These are phyloP conservation scores for Zoroaster sp. DNA, from an alignment of 53 echinoderm and acorn worm species.

Conservation along the genomic window DNA sequence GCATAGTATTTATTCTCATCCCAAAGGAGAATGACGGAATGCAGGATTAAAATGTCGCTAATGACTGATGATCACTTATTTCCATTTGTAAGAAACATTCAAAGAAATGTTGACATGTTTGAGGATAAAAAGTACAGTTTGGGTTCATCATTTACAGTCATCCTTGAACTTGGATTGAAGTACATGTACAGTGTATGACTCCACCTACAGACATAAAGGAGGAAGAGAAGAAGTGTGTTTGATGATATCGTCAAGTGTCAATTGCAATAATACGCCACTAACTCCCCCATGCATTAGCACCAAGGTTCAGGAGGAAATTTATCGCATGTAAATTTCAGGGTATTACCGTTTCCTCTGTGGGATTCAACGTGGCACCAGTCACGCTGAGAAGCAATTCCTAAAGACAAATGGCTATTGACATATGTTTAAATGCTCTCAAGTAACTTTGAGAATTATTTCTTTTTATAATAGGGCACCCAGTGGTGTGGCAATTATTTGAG, in stretches of 20 bases:
- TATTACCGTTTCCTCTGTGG: constrained; percentile 2
- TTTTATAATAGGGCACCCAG: neutral
- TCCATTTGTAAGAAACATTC: neutral
- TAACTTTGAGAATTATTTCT: neutral
- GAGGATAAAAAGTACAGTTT: constrained; percentile 16
- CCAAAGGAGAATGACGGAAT: constrained; percentile 19
- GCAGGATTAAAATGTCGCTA: constrained; percentile 30
- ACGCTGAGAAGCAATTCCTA: constrained; percentile 17
- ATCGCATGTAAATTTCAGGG: neutral
- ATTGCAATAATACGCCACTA: neutral
- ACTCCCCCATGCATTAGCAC: neutral
- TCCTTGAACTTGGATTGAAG: constrained; percentile 17
- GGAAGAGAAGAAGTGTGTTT: neutral
- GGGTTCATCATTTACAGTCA: neutral
- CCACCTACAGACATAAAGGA: neutral
- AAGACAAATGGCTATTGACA: constrained; percentile 44
- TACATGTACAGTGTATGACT: neutral
- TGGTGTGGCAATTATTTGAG: neutral
- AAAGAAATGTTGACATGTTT: neutral
- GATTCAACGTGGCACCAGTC: constrained; percentile 4
- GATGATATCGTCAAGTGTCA: neutral
- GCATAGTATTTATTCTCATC: neutral
- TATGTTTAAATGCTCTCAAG: neutral
- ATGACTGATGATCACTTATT: constrained; percentile 15
- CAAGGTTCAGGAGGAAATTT: neutral